Conservation (phyloP, 2,797 vertebrate species). For the Cossypha caffra region DNA sequence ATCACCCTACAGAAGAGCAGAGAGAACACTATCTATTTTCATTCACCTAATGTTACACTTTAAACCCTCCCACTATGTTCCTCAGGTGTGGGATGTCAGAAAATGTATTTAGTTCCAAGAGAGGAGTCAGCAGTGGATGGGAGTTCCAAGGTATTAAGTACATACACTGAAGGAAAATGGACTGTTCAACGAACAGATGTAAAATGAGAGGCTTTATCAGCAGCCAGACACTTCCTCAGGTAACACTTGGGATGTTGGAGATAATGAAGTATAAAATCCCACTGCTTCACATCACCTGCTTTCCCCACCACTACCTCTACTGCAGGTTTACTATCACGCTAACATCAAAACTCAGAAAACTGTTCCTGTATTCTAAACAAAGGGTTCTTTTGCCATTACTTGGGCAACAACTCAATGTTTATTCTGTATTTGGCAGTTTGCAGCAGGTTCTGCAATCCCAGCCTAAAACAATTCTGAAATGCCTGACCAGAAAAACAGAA, state of each 20-base stretch:
- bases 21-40: background rate
- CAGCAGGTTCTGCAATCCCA: background rate
- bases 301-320: background rate
- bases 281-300: background rate
- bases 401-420: background rate
- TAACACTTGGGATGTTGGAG: background rate
- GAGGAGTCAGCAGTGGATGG: background rate
- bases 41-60: background rate
- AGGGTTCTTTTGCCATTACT: background rate
- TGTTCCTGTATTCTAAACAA: background rate
- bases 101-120: background rate
- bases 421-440: background rate
- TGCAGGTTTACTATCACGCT: background rate
- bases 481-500: background rate
- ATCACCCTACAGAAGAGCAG: background rate
- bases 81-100: background rate
- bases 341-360: background rate
- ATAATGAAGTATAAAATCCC: conserved; percentile 9
- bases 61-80: background rate
- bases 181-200: background rate
- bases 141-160: background rate
- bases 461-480: background rate
- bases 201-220: conserved; percentile 10
- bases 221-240: conserved; percentile 1
- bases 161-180: background rate